These are phyloP conservation scores for Centropyge bicolor DNA, from an alignment of 2,797 vertebrate genomes.

Conservation along the genomic window DNA sequence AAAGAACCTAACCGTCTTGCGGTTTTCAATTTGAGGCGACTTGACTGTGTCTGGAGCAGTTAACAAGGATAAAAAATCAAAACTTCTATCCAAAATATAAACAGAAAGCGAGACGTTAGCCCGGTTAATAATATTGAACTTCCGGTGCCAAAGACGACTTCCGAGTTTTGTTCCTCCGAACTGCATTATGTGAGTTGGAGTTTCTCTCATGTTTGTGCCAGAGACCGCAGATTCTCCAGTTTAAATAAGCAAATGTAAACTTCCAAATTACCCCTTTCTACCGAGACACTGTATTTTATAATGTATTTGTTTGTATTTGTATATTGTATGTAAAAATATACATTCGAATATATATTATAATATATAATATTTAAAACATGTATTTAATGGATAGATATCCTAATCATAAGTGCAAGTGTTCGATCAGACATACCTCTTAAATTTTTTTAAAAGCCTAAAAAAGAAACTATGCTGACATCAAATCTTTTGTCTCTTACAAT, in stretches of 20 bases:
- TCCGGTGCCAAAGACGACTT: constrained; percentile 52
- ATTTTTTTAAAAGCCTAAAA: not conserved
- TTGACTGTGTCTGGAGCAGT: not conserved
- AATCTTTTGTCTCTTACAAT: not conserved
- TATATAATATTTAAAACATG: no score
- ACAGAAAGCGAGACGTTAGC: constrained; percentile 42
- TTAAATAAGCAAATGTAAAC: not conserved
- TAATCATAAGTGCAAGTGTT: not conserved
- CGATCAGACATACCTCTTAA: not conserved
- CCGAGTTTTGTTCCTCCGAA: accelerated
- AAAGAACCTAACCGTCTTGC: constrained; percentile 39
- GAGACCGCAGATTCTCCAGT: accelerated
- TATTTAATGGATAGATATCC: not conserved
- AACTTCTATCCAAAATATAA: constrained; percentile 63
- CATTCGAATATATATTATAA: no score
- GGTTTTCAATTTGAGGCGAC: constrained; percentile 8
- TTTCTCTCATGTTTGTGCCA: not conserved
- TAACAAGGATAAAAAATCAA: not conserved
- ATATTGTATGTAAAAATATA: no score
- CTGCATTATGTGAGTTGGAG: constrained; percentile 55
- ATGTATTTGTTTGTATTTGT: no score
- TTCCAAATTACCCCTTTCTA: not conserved
- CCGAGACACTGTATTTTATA: no score
- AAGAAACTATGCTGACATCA: not conserved
- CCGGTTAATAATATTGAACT: constrained; percentile 42